These are phyloP conservation scores for Brachyistius frenatus DNA, from an alignment of 2,113 vertebrate species.

Conservation along the genomic window DNA sequence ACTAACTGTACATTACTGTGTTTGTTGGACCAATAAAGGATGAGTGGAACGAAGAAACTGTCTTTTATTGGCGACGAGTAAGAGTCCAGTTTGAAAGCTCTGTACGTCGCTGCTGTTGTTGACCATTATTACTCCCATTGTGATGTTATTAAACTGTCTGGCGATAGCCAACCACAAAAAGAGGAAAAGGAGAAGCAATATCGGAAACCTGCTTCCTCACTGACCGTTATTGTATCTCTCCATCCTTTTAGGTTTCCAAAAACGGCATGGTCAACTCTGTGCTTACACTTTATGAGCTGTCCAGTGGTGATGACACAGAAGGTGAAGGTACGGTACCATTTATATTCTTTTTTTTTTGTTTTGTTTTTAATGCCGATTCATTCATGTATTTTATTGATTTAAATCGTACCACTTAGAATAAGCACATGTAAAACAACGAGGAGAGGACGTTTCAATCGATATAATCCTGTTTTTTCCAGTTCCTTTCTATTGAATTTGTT, in stretches of 20 bases:
- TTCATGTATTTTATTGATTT: not conserved
- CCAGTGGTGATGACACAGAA: conserved; percentile 93
- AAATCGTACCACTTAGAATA: no score
- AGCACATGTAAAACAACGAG: no score
- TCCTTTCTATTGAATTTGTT: no score
- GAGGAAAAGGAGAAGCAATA: no score
- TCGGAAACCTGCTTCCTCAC: no score
- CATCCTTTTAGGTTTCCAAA: conserved; percentile 87
- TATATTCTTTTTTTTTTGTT: no score
- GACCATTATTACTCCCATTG: not conserved
- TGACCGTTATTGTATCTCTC: conserved; percentile 8
- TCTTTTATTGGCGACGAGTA: conserved; percentile 5
- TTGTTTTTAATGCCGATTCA: not conserved
- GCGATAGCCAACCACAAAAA: no score
- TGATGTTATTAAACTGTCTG: no score
- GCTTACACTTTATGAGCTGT: conserved; percentile 94
- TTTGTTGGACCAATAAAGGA: not conserved
- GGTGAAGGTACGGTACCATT: conserved; percentile 87
- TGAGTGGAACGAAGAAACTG: conserved; percentile 9
- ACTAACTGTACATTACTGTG: not conserved
- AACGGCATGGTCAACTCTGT: conserved; percentile 95
- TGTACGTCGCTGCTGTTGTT: not conserved
- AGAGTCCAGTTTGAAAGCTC: not conserved
- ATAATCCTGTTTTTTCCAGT: no score
- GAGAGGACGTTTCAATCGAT: no score